These are phyloP conservation scores for Tanytarsus gracilentus DNA, from an alignment of 2,888 invertebrate species.

Conservation along the genomic window DNA sequence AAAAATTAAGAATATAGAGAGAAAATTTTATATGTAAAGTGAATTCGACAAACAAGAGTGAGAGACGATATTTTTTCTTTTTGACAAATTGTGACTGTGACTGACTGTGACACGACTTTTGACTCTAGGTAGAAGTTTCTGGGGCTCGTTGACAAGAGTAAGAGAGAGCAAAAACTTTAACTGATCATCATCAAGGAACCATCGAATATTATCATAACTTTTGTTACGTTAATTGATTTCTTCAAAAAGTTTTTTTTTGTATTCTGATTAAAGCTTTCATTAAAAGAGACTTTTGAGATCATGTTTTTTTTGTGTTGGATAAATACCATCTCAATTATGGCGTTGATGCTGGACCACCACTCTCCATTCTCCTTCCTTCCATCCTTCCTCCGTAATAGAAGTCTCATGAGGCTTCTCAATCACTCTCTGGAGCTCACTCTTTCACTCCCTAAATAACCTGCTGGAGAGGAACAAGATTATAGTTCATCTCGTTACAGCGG, in stretches of 20 bases:
- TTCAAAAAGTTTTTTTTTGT: neutral
- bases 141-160: too few relatives aligned
- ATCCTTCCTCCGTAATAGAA: neutral
- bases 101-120: too few relatives aligned
- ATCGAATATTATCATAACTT: too few relatives aligned
- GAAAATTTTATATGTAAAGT: too few relatives aligned
- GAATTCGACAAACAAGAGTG: too few relatives aligned
- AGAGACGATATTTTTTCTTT: too few relatives aligned
- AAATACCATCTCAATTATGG: constrained; percentile 36
- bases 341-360: constrained; percentile 6
- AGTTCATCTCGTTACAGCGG: constrained; percentile 46
- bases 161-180: too few relatives aligned
- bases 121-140: too few relatives aligned
- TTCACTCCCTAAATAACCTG: constrained; percentile 38
- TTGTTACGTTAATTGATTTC: constrained; percentile 32
- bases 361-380: neutral
- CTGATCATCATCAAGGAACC: too few relatives aligned
- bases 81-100: too few relatives aligned
- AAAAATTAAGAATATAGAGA: too few relatives aligned
- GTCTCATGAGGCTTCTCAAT: neutral
- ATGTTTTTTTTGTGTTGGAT: constrained; percentile 32
- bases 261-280: constrained; percentile 4
- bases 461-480: constrained; percentile 46
- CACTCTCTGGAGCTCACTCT: constrained; percentile 20
- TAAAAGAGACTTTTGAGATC: too few relatives aligned